Evolutionary conservation across 2,888 invertebrate genomes (phyloP).

Genomic region (Orchesellides sinensis): DNA sequence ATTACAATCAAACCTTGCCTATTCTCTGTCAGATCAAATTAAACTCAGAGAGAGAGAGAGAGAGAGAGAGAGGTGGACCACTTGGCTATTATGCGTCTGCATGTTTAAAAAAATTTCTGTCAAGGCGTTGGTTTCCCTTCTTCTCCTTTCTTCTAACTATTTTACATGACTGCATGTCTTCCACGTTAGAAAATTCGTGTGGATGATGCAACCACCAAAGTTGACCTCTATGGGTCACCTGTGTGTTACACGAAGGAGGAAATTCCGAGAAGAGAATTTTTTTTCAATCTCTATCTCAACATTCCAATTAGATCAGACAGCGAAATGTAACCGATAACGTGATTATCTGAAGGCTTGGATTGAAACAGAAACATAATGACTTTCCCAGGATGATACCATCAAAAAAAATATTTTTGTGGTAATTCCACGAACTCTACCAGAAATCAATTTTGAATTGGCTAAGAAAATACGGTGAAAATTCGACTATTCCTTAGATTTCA

Average conservation of each 20-base stretch:
- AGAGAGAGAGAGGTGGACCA: constrained; percentile 52
- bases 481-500: too few relatives aligned
- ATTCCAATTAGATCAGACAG: too few relatives aligned
- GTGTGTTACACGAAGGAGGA: neutral
- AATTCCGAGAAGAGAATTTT: neutral
- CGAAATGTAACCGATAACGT: too few relatives aligned
- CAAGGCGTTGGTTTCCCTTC: constrained; percentile 34
- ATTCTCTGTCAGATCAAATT: constrained; percentile 61
- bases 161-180: constrained; percentile 32
- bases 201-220: neutral
- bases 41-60: constrained; percentile 45
- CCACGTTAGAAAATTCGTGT: neutral
- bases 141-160: neutral
- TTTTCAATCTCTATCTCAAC: too few relatives aligned
- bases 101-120: neutral
- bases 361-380: too few relatives aligned
- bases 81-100: neutral
- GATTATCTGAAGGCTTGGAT: too few relatives aligned
- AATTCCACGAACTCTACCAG: too few relatives aligned
- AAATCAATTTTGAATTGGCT: too few relatives aligned
- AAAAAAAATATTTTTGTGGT: too few relatives aligned
- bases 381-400: too few relatives aligned
- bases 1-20: constrained; percentile 23
- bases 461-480: too few relatives aligned
- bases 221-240: constrained; percentile 17